Conservation (phyloP, 2,888 invertebrate species). For the Ophioninae sp. region DNA sequence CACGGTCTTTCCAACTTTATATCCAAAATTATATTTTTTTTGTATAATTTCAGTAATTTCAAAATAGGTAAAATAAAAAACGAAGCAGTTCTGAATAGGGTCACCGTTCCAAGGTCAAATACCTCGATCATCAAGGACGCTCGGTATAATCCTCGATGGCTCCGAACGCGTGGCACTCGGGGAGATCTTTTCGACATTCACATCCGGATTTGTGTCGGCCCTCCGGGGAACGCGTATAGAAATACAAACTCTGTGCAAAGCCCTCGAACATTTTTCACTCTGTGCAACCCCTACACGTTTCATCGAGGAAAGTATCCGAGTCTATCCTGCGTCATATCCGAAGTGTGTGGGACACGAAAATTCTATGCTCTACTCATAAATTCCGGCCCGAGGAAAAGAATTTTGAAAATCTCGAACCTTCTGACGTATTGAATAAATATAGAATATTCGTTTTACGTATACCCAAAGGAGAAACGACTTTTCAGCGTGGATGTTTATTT, state of each 20-base stretch:
- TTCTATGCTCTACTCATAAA: neutral
- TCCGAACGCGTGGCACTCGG: neutral
- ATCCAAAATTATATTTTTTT: neutral
- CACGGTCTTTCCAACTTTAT: neutral
- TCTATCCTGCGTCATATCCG: neutral
- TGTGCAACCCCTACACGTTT: neutral
- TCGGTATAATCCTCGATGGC: neutral
- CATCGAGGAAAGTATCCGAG: neutral
- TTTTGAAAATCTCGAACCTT: neutral
- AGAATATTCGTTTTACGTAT: neutral
- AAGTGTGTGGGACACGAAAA: neutral
- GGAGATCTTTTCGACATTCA: neutral
- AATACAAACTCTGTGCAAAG: neutral
- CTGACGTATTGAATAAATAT: neutral
- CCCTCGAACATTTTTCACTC: constrained; percentile 1
- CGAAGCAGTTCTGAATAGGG: neutral
- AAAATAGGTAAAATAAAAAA: neutral
- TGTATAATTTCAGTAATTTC: too few species aligned
- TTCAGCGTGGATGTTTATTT: neutral
- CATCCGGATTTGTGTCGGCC: constrained; percentile 3
- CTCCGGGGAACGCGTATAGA: neutral
- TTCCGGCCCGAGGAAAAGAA: neutral
- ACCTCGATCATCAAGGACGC: neutral
- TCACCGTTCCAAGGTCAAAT: neutral
- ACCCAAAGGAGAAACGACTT: too few species aligned